Percentiles rank a stretch among this genome's conserved stretches.
Evolutionary conservation across 2,888 invertebrate genomes (phyloP).

Genomic region (Scaptomyza reducta): DNA sequence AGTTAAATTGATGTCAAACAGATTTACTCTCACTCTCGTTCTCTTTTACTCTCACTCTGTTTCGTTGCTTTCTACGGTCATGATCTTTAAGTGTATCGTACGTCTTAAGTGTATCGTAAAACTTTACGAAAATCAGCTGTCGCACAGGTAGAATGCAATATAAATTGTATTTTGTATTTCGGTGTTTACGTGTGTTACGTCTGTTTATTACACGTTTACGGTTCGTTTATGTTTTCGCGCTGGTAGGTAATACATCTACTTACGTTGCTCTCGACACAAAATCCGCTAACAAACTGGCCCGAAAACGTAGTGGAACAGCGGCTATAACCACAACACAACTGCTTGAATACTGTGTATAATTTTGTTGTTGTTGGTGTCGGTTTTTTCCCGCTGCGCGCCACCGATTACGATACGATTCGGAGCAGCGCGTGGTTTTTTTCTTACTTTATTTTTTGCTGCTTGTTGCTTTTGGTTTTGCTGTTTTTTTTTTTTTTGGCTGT

Average conservation of each 20-base stretch:
- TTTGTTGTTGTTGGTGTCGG: background rate
- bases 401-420: slow-evolving; percentile 43
- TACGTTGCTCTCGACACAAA: slow-evolving; percentile 64
- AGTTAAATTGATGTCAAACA: slow-evolving; percentile 3
- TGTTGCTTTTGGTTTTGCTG: slow-evolving; percentile 1
- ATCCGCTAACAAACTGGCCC: slow-evolving; percentile 69
- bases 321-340: slow-evolving; percentile 61
- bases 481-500: slow-evolving; percentile 15
- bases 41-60: background rate
- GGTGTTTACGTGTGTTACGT: no score
- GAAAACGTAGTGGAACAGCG: slow-evolving; percentile 46
- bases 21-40: background rate
- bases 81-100: background rate
- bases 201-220: background rate
- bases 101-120: background rate
- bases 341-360: slow-evolving; percentile 19
- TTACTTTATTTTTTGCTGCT: slow-evolving; percentile 3
- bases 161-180: background rate
- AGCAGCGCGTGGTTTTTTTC: slow-evolving; percentile 29
- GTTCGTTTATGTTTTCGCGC: background rate
- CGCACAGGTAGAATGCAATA: slow-evolving; percentile 8
- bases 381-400: slow-evolving; percentile 34
- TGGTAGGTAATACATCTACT: slow-evolving; percentile 29
- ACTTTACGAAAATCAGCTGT: slow-evolving; percentile 34
- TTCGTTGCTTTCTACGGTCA: background rate